Evolutionary conservation across 2,113 vertebrate species (phyloP).

Genomic region (Urocitellus parryii): DNA sequence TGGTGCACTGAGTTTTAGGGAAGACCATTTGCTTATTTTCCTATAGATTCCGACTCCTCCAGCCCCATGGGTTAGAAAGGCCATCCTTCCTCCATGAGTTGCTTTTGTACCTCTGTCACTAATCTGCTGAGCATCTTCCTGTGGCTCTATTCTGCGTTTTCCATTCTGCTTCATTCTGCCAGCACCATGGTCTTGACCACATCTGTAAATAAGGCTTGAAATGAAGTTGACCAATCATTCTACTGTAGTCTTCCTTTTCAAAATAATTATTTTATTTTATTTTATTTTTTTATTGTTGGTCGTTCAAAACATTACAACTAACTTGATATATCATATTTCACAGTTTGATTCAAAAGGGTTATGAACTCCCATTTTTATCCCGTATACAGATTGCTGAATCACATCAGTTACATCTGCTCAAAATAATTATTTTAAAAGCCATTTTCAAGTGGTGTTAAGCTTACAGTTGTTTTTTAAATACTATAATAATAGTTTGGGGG

Average conservation of each 20-base stretch:
- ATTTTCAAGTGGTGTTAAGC: neutral
- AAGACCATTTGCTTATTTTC: neutral
- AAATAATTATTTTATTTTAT: neutral
- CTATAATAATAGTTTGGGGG: neutral
- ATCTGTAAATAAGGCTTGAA: neutral
- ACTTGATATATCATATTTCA: no score
- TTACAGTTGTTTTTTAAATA: neutral
- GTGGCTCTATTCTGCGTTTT: neutral
- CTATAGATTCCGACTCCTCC: neutral
- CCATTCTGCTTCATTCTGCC: neutral
- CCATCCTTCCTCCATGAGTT: neutral
- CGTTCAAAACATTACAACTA: no score
- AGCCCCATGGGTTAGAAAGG: neutral
- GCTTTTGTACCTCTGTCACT: neutral
- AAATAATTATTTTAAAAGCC: neutral
- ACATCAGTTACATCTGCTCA: no score
- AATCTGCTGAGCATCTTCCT: neutral
- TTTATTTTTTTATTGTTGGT: no score
- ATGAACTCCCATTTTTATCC: no score
- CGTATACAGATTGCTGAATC: no score
- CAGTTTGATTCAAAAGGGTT: no score
- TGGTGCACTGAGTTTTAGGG: neutral
- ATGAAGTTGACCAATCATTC: neutral
- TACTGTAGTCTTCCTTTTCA: neutral
- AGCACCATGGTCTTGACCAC: neutral